A percentile compares a stretch with the other conserved stretches of the same genome.
phyloP scores from a whole-genome alignment of 2,113 vertebrate species.

The Formicarius rufipectus region DNA sequence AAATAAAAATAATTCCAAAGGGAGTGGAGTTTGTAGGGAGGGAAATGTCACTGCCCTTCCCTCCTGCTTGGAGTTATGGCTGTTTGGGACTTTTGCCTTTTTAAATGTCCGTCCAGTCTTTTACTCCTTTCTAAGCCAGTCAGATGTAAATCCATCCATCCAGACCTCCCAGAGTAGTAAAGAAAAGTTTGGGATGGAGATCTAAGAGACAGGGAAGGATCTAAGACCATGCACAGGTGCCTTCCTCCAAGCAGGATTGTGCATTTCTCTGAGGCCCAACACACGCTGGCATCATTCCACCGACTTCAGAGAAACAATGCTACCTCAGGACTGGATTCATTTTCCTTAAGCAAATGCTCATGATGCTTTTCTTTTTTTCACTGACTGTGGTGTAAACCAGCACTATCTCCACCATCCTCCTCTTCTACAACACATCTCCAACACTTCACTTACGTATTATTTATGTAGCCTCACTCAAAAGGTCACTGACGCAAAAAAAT shows the following conservation, averaged over 20 bases:
- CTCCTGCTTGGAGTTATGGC: rapidly evolving
- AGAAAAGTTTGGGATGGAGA: not conserved
- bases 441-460: not conserved
- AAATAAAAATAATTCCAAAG: conserved; percentile 1
- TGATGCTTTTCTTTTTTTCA: not conserved
- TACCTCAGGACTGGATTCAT: rapidly evolving
- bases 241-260: not conserved
- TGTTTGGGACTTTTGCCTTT: not conserved
- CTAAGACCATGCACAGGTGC: not conserved
- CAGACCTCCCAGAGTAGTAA: not conserved
- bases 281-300: not conserved
- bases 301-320: not conserved
- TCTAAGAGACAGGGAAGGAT: not conserved
- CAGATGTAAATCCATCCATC: not conserved
- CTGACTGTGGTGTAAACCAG: not conserved
- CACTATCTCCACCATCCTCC: not conserved
- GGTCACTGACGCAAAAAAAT: not conserved
- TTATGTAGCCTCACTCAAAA: not conserved
- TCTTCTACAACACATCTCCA: not conserved
- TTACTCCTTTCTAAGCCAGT: not conserved
- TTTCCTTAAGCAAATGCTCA: not conserved
- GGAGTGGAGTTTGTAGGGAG: not conserved
- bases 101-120: not conserved
- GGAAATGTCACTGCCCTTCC: not conserved
- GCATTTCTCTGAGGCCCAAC: not conserved